A percentile compares a stretch with the other conserved stretches of the same genome.
Conservation (phyloP, 2,797 vertebrate genomes). For the Menidia menidia region DNA sequence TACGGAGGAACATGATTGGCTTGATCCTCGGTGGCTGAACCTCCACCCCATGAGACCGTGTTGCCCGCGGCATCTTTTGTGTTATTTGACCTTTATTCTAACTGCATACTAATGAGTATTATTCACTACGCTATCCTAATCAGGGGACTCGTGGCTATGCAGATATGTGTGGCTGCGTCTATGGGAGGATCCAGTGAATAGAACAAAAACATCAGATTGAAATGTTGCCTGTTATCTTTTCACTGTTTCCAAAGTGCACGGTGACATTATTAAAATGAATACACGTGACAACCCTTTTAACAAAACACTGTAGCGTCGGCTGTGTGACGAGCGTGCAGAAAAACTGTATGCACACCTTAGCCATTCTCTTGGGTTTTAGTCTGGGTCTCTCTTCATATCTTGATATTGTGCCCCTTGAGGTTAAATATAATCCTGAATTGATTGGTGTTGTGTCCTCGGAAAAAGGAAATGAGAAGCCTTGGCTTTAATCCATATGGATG, state of each 20-base stretch:
- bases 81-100: conserved; percentile 52
- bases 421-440: conserved; percentile 9
- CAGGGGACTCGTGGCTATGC: background rate
- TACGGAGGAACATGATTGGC: background rate
- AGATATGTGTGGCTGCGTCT: background rate
- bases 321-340: no score
- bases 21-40: conserved; percentile 15
- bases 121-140: background rate
- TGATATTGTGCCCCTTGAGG: no score
- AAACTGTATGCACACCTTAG: no score
- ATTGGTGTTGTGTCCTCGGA: conserved; percentile 8
- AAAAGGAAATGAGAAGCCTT: background rate
- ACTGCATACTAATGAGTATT: conserved; percentile 37
- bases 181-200: background rate
- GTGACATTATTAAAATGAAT: no score
- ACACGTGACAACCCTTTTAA: no score
- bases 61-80: conserved; percentile 18
- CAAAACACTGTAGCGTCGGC: no score
- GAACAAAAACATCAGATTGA: background rate
- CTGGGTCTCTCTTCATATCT: no score
- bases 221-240: background rate
- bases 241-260: no score
- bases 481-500: conserved; percentile 17
- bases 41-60: conserved; percentile 11
- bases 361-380: no score